Conservation (phyloP, 2,888 invertebrate genomes). For the Rotaria macrura region DNA sequence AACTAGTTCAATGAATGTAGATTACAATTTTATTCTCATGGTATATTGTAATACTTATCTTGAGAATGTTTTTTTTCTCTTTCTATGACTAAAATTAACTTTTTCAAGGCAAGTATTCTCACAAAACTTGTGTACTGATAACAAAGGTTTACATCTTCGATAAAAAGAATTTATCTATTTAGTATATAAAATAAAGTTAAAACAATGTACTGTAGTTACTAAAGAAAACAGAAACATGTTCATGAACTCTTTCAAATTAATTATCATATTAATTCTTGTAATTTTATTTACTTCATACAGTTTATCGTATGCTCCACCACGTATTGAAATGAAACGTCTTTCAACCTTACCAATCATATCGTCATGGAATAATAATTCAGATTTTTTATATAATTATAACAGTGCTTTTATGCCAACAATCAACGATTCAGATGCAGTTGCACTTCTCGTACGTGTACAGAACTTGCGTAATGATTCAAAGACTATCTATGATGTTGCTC, state of each 20-base stretch:
- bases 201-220: too few relatives aligned
- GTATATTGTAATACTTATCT: too few relatives aligned
- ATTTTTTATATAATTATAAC: slow-evolving; percentile 18
- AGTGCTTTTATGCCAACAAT: not conserved
- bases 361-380: not conserved
- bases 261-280: not conserved
- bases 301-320: not conserved
- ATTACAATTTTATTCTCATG: too few relatives aligned
- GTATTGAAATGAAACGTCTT: not conserved
- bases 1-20: too few relatives aligned
- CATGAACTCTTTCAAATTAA: not conserved
- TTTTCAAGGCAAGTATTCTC: too few relatives aligned
- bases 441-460: not conserved
- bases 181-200: not conserved
- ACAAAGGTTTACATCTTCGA: not conserved
- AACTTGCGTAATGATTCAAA: not conserved
- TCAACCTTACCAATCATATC: not conserved
- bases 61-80: too few relatives aligned
- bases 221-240: too few relatives aligned
- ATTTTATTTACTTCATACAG: not conserved
- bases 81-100: too few relatives aligned
- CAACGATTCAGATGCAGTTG: not conserved
- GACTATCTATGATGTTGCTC: not conserved
- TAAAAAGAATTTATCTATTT: not conserved
- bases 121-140: not conserved